Base-by-base conservation (phyloP, 2,888 invertebrate species). In the Icerya purchasi region DNA sequence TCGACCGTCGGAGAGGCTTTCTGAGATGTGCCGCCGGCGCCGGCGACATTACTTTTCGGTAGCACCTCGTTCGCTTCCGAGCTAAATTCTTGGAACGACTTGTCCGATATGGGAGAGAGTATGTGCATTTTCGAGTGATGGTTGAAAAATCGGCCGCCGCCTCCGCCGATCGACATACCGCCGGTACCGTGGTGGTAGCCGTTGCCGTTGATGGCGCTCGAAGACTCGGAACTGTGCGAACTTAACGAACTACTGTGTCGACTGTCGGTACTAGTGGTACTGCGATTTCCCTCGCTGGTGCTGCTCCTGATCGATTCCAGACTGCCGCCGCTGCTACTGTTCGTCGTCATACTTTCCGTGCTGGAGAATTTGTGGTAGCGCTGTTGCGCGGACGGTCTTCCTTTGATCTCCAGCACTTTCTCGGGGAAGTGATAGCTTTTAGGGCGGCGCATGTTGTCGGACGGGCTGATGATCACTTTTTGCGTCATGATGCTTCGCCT, bases 71-170 rank as follows among this genome's bases (percentile, higher is more conserved):
- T 85, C 21, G 84, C 82, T 71, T 88, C 87, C 5, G 86, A 85
- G 21, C 80, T 83, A 19, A 85, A 86, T 68, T 89, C 89, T 71
- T 86, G 87, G 1, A 87, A 87, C 22, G 88, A 88, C 72, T 88
- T 89, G 72, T 89, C 89, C 61, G 88, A 88, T 68, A 89, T 89
- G 21, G 89, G 89, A 67, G 88, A 89, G 54, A 89, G 76, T 69
- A 89, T 86, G 72, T 89, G 87, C 65, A 88, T 74, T 71, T 88
- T 87, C 70, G 76, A 78, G 61, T 81, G 78, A n/a, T n/a, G n/a
- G 71, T 85, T 83, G 60, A 63, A 70, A 83, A 84, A 69, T 81
- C 81, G 67, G 81, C 78, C 60, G 81, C 60, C 23, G 64, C 64
- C 18, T 56, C 22, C 52, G 14, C 58, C 54, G 36, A 36, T 14